Percentiles rank a stretch among this genome's conserved stretches.
phyloP scores from a whole-genome alignment of 1,140 invertebrate genomes.

The Platyura marginata region DNA sequence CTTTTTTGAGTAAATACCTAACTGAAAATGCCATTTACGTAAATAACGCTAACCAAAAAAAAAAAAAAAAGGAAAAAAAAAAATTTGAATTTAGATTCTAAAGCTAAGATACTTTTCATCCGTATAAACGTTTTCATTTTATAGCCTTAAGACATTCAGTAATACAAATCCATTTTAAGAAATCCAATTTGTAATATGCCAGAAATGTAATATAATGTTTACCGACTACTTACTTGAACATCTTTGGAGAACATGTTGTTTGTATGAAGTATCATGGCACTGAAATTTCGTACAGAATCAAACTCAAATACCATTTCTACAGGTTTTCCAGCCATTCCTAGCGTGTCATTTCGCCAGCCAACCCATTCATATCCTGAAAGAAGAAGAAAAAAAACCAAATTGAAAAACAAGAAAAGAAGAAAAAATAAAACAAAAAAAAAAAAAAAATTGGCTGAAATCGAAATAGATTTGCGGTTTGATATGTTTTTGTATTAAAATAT shows the following conservation, averaged over 20 bases:
- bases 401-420: neutral
- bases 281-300: conserved; percentile 54
- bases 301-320: conserved; percentile 65
- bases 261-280: conserved; percentile 50
- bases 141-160: neutral
- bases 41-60: too few species aligned
- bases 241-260: conserved; percentile 49
- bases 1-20: too few species aligned
- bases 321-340: conserved; percentile 29
- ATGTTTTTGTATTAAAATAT: too few species aligned
- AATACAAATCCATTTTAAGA: neutral
- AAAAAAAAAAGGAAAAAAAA: too few species aligned
- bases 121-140: neutral
- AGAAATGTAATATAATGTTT: neutral
- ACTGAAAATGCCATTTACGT: too few species aligned
- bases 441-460: too few species aligned
- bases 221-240: conserved; percentile 39
- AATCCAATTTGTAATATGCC: neutral
- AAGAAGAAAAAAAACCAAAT: neutral
- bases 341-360: conserved; percentile 62
- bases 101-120: neutral
- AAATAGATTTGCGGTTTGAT: too few species aligned
- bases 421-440: neutral
- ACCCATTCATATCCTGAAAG: conserved; percentile 64
- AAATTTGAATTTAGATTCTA: too few species aligned